Conservation (phyloP, 1,140 invertebrate genomes). For the Coelopa frigida region DNA sequence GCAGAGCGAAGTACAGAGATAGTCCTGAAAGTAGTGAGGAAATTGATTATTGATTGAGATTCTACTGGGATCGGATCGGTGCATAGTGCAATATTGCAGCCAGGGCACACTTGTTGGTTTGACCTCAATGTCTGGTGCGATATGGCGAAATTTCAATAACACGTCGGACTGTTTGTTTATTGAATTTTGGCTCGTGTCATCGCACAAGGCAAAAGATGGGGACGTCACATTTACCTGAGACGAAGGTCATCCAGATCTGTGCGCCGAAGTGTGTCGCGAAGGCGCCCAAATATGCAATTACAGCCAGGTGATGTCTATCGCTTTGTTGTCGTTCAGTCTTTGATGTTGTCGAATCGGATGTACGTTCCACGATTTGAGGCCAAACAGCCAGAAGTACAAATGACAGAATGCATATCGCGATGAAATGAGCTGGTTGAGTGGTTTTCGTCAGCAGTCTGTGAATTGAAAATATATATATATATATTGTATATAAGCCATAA, state of each 20-base stretch:
- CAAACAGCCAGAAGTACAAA: slow-evolving; percentile 54
- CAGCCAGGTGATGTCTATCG: slow-evolving; percentile 24
- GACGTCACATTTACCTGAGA: slow-evolving; percentile 73
- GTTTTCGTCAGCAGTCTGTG: slow-evolving; percentile 61
- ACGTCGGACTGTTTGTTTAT: no score
- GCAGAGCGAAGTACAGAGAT: slow-evolving; percentile 72
- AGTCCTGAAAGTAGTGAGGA: slow-evolving; percentile 54
- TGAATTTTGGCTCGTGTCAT: no score
- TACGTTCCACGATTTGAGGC: slow-evolving; percentile 44
- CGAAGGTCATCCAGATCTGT: slow-evolving; percentile 84
- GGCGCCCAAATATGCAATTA: slow-evolving; percentile 62
- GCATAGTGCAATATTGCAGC: neutral
- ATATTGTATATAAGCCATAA: slow-evolving; percentile 3
- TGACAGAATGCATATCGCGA: slow-evolving; percentile 57
- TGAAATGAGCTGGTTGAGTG: slow-evolving; percentile 67
- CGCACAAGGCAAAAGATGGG: no score
- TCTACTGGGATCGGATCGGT: neutral
- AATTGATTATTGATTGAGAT: slow-evolving; percentile 7
- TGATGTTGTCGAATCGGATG: slow-evolving; percentile 23
- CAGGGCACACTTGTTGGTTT: neutral
- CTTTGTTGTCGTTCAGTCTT: slow-evolving; percentile 23
- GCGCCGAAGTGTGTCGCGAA: slow-evolving; percentile 72
- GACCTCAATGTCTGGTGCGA: no score
- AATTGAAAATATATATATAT: slow-evolving; percentile 8
- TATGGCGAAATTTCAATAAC: no score